A percentile compares a stretch with the other conserved stretches of the same genome.
Conservation (phyloP, 2,888 invertebrate genomes). For the Dasypolia templi region DNA sequence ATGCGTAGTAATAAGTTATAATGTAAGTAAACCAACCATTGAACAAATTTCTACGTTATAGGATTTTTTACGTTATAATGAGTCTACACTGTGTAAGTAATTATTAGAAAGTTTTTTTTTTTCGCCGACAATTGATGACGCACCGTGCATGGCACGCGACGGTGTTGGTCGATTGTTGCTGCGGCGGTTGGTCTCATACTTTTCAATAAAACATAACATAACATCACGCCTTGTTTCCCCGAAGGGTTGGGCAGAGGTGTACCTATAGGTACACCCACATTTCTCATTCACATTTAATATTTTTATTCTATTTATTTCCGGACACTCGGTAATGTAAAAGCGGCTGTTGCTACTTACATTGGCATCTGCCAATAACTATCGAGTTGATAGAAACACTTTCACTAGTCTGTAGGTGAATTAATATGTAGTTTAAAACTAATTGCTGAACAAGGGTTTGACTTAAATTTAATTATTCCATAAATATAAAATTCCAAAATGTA, state of each 20-base stretch:
- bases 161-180: background rate
- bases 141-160: background rate
- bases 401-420: background rate
- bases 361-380: background rate
- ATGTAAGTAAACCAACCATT: too few species aligned
- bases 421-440: background rate
- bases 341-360: background rate
- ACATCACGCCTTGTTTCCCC: too few species aligned
- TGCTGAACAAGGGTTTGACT: background rate
- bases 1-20: too few species aligned
- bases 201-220: too few species aligned
- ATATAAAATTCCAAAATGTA: slow-evolving; percentile 4
- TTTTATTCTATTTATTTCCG: background rate
- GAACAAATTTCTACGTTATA: too few species aligned
- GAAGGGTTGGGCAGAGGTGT: too few species aligned
- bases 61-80: too few species aligned
- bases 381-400: background rate
- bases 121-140: background rate
- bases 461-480: background rate
- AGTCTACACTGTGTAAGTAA: background rate
- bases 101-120: background rate
- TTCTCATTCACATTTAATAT: too few species aligned
- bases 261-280: too few species aligned
- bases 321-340: background rate
- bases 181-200: too few species aligned